These are phyloP conservation scores for Emydoidea blandingii DNA, from an alignment of 2,797 vertebrate genomes.

Conservation along the genomic window DNA sequence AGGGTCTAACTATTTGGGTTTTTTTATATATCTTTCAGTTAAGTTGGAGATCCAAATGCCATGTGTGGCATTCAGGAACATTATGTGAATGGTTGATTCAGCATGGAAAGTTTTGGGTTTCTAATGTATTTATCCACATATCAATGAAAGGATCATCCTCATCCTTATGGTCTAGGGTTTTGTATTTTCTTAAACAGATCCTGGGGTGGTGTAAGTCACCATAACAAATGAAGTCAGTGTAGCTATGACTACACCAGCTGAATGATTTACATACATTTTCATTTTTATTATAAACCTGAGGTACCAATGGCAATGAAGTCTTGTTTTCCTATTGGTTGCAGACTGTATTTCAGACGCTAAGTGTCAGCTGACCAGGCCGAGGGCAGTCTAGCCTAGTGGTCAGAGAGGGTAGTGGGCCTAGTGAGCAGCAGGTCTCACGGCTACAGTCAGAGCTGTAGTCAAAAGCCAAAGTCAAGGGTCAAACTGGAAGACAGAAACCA, in stretches of 20 bases:
- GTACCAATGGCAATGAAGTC: not conserved
- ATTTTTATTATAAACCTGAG: not conserved
- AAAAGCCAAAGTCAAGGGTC: too few species aligned
- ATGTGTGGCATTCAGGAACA: not conserved
- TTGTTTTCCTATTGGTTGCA: not conserved
- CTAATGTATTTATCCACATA: not conserved
- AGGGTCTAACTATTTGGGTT: not conserved
- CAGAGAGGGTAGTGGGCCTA: not conserved
- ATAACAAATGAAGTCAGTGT: not conserved
- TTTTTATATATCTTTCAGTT: not conserved
- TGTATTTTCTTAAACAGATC: not conserved
- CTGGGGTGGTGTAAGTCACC: not conserved
- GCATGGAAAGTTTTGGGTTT: not conserved
- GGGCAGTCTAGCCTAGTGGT: not conserved
- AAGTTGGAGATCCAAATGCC: not conserved
- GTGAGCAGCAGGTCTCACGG: too few species aligned
- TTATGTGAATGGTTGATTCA: not conserved
- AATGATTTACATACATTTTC: not conserved
- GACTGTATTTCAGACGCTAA: too few species aligned
- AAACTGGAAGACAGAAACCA: too few species aligned
- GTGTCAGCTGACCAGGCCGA: too few species aligned
- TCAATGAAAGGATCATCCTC: not conserved
- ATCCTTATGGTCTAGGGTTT: not conserved
- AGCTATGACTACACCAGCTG: not conserved
- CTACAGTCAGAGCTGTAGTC: not conserved